These are phyloP conservation scores for Marmota monax DNA, from an alignment of 2,113 vertebrate genomes.

Conservation along the genomic window DNA sequence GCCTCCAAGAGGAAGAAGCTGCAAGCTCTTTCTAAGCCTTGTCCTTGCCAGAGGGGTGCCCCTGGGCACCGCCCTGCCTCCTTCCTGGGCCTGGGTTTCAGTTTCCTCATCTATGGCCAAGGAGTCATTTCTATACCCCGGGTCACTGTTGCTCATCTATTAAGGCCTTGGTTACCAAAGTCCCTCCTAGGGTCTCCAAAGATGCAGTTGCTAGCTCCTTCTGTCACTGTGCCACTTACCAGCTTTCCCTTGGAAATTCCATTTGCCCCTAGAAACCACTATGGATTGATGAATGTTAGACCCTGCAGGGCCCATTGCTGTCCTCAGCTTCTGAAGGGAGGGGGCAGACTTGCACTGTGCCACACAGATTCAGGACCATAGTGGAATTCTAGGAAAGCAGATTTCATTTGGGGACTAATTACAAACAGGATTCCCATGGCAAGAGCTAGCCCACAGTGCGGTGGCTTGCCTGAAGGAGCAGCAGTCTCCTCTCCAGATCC, in stretches of 20 bases:
- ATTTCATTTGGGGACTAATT: not conserved
- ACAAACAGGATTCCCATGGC: not conserved
- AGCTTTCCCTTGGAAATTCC: not conserved
- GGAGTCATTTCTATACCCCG: not conserved
- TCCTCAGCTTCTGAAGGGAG: conserved; percentile 64
- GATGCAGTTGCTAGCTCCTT: not conserved
- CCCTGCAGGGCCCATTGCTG: not conserved
- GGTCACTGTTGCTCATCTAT: not conserved
- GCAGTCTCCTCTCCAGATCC: not conserved
- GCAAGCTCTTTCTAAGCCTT: not conserved
- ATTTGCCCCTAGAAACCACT: not conserved
- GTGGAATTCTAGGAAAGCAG: not conserved
- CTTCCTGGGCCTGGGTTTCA: not conserved
- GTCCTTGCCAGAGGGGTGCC: not conserved
- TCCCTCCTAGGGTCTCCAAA: not conserved
- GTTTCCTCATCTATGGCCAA: not conserved
- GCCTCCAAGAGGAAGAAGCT: not conserved
- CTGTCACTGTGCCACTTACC: not conserved
- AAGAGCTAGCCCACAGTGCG: not conserved
- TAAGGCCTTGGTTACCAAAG: not conserved
- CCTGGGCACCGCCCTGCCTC: not conserved
- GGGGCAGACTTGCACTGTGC: conserved; percentile 60
- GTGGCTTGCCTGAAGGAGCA: not conserved
- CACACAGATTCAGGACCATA: not conserved
- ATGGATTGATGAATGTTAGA: not conserved